Evolutionary conservation across 2,113 vertebrate species (phyloP).

Genomic region (Amphiprion ocellaris): DNA sequence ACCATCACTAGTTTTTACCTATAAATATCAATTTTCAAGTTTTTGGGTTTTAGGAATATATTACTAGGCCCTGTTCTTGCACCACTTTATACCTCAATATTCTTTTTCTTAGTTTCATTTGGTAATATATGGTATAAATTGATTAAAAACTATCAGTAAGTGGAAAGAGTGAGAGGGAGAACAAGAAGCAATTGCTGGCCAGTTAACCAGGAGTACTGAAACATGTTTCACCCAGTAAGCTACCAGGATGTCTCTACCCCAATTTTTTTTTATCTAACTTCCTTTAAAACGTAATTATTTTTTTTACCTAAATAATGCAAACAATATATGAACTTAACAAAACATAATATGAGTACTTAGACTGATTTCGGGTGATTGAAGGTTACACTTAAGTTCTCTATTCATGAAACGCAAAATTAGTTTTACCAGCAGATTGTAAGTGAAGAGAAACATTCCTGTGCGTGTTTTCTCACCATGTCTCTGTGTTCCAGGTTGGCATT

Average conservation of each 20-base stretch:
- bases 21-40: no score
- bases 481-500: conserved; percentile 93
- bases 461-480: conserved; percentile 90
- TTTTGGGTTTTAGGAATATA: background rate
- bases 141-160: no score
- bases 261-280: no score
- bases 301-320: no score
- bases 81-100: background rate
- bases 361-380: no score
- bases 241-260: no score
- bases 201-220: background rate
- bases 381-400: background rate
- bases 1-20: no score
- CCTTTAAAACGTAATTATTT: no score
- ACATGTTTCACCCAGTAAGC: background rate
- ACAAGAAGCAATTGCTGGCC: background rate
- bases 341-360: no score
- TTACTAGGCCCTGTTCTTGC: background rate
- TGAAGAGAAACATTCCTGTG: background rate
- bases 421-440: background rate
- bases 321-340: no score
- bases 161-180: no score
- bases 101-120: background rate
- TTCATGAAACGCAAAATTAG: no score
- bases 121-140: background rate